Evolutionary conservation across 2,113 vertebrate genomes (phyloP).

Genomic region (Craseonycteris thonglongyai): DNA sequence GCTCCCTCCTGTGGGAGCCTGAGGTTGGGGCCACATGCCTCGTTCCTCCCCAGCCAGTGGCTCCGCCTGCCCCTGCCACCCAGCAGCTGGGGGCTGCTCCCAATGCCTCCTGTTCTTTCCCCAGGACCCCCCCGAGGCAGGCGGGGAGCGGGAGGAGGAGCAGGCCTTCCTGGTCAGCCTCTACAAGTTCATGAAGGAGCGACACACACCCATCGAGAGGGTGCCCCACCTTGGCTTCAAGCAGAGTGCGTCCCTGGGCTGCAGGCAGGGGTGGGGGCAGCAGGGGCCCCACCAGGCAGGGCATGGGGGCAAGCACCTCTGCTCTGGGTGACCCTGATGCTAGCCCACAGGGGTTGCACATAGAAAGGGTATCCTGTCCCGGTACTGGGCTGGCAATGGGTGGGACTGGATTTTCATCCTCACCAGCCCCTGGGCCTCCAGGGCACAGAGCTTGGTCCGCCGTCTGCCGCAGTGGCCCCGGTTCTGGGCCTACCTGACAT

Average conservation of each 20-base stretch:
- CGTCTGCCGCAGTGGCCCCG: background rate
- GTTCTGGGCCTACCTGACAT: background rate
- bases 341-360: background rate
- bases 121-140: slow-evolving; percentile 62
- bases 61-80: background rate
- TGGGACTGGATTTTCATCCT: background rate
- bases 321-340: background rate
- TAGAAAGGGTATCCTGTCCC: background rate
- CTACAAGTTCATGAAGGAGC: slow-evolving; percentile 93
- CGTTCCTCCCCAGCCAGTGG: background rate
- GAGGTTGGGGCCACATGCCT: background rate
- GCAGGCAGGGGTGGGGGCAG: slow-evolving; percentile 9
- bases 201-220: slow-evolving; percentile 91
- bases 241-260: slow-evolving; percentile 85
- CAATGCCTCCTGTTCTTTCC: slow-evolving; percentile 29
- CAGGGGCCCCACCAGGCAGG: background rate
- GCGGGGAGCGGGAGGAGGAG: slow-evolving; percentile 82
- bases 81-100: background rate
- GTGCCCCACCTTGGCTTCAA: slow-evolving; percentile 97
- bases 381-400: background rate
- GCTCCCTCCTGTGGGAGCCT: background rate
- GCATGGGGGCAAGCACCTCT: background rate
- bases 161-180: slow-evolving; percentile 88
- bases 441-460: background rate
- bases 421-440: background rate